Evolutionary conservation across 2,797 vertebrate genomes (phyloP).

Genomic region (Gobio occitaniae): DNA sequence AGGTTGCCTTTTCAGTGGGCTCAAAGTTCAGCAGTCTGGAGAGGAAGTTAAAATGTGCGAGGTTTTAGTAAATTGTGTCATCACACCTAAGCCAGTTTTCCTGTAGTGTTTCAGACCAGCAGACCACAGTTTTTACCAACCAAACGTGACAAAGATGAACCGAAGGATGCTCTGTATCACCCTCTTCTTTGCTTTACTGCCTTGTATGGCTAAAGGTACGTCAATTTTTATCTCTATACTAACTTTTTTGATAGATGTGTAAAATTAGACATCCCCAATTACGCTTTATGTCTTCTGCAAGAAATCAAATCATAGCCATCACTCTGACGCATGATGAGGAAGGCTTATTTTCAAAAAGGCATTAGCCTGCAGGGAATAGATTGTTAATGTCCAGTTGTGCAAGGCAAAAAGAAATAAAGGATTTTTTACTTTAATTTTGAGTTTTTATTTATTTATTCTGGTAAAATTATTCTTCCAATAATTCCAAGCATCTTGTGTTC

Average conservation of each 20-base stretch:
- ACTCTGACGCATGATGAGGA: background rate
- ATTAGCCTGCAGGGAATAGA: background rate
- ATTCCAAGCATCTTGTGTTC: background rate
- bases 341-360: background rate
- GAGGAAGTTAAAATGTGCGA: slow-evolving; percentile 40
- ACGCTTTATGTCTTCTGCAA: background rate
- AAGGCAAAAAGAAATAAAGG: background rate
- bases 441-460: background rate
- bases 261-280: background rate
- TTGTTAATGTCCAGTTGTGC: background rate
- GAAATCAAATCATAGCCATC: background rate
- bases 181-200: slow-evolving; percentile 36
- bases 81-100: slow-evolving; percentile 34
- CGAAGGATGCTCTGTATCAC: slow-evolving; percentile 42
- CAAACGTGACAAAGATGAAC: slow-evolving; percentile 13
- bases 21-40: slow-evolving; percentile 9
- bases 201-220: slow-evolving; percentile 58
- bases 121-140: slow-evolving; percentile 22
- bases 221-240: background rate
- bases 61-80: slow-evolving; percentile 36
- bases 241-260: background rate
- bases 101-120: slow-evolving; percentile 2
- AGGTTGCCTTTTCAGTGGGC: background rate
- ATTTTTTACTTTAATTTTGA: background rate
- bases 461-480: background rate